phyloP scores from a whole-genome alignment of 2,113 vertebrate genomes.

The Sylvia atricapilla region DNA sequence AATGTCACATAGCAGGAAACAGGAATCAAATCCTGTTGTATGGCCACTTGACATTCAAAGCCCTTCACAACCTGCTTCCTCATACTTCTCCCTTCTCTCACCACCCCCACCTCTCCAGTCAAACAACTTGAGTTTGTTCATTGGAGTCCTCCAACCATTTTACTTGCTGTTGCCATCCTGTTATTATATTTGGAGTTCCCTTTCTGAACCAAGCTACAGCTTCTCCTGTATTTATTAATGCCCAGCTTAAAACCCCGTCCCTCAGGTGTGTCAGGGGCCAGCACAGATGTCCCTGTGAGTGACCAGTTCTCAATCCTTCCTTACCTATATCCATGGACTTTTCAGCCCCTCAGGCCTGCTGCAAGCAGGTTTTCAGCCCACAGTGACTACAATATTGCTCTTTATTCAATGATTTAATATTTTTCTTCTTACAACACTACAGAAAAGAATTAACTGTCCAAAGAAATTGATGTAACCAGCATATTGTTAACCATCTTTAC shows the following conservation, averaged over 20 bases:
- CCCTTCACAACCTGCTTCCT: constrained; percentile 16
- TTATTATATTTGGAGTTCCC: not conserved
- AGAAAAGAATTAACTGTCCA: not conserved
- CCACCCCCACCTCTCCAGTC: not conserved
- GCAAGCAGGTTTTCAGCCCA: not conserved
- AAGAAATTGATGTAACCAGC: not conserved
- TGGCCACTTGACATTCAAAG: constrained; percentile 61
- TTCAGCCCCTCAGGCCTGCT: not conserved
- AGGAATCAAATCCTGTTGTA: constrained; percentile 43
- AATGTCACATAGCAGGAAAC: constrained; percentile 47
- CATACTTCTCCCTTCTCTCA: not conserved
- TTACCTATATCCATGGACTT: not conserved
- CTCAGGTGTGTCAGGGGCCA: not conserved
- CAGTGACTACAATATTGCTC: not conserved
- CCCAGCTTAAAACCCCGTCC: not conserved
- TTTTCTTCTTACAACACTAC: not conserved
- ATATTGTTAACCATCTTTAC: not conserved
- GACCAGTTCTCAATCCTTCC: not conserved
- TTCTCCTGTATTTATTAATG: not conserved
- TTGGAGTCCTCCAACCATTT: not conserved
- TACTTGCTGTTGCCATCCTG: not conserved
- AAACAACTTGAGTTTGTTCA: not conserved
- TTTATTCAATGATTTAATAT: not conserved
- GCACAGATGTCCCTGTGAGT: not conserved
- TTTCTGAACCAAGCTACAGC: not conserved